A percentile compares a stretch with the other conserved stretches of the same genome.
phyloP scores from a whole-genome alignment of 2,888 invertebrate genomes.

The Agonopterix subpropinquella region DNA sequence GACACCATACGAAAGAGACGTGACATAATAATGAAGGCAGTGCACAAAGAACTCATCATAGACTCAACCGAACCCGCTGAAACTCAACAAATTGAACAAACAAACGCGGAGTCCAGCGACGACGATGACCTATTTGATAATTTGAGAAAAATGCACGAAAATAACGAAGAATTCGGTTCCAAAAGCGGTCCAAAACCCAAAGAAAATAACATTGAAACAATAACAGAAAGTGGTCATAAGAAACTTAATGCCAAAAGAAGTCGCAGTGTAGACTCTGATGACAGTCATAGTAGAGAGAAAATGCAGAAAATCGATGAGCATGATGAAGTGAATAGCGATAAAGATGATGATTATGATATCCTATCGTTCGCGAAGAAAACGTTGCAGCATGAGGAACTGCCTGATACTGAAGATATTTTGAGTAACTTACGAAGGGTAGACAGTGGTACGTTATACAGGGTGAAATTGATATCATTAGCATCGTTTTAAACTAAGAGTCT shows the following conservation, averaged over 20 bases:
- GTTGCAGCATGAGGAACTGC: constrained; percentile 47
- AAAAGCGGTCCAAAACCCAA: constrained; percentile 11
- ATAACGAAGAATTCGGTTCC: constrained; percentile 22
- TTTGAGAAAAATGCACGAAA: constrained; percentile 51
- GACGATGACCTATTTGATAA: constrained; percentile 62
- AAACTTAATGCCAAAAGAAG: constrained; percentile 41
- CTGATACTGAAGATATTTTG: constrained; percentile 58
- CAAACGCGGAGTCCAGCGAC: constrained; percentile 39
- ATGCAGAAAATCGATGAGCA: constrained; percentile 54
- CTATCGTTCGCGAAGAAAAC: constrained; percentile 64
- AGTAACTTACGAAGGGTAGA: constrained; percentile 33
- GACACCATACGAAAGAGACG: constrained; percentile 74
- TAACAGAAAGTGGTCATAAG: not conserved
- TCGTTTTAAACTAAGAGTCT: too few species aligned
- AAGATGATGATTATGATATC: constrained; percentile 39
- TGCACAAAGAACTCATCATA: constrained; percentile 67
- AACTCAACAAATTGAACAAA: constrained; percentile 6
- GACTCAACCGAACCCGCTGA: constrained; percentile 19
- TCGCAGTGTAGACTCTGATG: constrained; percentile 47
- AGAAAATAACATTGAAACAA: constrained; percentile 11
- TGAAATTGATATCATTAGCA: too few species aligned
- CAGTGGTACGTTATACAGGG: too few species aligned
- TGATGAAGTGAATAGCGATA: constrained; percentile 20
- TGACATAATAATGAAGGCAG: constrained; percentile 71
- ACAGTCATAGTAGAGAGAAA: constrained; percentile 37